Conservation (phyloP, 2,113 vertebrate genomes). For the Chaetops frenatus region DNA sequence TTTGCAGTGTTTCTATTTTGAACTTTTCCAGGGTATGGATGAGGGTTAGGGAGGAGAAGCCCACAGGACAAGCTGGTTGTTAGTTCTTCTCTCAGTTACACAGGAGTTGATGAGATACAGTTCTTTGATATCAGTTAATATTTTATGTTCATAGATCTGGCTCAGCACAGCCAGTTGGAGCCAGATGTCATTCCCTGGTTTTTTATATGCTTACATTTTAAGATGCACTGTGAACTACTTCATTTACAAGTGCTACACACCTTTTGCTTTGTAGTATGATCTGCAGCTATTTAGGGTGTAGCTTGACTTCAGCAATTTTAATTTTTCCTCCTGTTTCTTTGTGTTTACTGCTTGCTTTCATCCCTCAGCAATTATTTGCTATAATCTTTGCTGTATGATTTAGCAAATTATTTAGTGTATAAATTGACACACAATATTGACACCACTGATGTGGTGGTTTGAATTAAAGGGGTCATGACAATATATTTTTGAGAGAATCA, state of each 20-base stretch:
- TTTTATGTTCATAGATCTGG: background rate
- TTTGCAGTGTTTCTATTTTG: background rate
- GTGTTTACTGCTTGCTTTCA: constrained; percentile 3
- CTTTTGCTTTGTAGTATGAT: background rate
- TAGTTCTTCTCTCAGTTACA: background rate
- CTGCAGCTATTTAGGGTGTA: background rate
- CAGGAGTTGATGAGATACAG: background rate
- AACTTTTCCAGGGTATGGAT: background rate
- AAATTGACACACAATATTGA: constrained; percentile 23
- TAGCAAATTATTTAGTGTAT: constrained; percentile 32
- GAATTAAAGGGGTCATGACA: background rate
- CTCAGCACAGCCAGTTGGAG: background rate
- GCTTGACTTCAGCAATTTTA: background rate
- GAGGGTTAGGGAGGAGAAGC: background rate
- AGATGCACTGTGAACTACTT: background rate
- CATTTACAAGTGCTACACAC: background rate
- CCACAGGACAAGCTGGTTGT: background rate
- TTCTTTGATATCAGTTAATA: background rate
- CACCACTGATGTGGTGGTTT: background rate
- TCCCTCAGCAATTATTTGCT: constrained; percentile 8
- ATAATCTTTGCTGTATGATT: background rate
- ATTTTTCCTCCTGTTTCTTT: background rate
- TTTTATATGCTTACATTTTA: background rate
- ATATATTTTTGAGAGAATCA: background rate
- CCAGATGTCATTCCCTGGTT: background rate